Evolutionary conservation across 2,113 vertebrate genomes (phyloP).

Genomic region (Phaethon lepturus): DNA sequence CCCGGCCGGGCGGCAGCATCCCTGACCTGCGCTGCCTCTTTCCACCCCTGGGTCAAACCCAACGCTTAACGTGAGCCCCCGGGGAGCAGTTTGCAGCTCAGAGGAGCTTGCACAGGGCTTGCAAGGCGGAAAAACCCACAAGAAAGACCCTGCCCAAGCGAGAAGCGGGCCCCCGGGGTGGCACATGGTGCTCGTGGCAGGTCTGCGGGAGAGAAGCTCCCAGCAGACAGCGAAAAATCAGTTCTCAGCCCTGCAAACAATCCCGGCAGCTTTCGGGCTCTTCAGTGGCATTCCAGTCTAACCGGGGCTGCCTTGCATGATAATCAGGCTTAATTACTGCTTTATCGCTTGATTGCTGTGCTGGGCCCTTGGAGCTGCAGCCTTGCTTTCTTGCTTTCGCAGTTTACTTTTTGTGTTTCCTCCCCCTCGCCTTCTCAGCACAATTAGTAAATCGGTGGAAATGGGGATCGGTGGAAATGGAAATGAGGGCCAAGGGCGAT

Average conservation of each 20-base stretch:
- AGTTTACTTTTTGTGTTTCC: conserved; percentile 71
- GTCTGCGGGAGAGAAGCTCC: conserved; percentile 56
- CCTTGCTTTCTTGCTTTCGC: conserved; percentile 61
- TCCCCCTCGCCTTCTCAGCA: conserved; percentile 37
- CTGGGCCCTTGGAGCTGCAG: conserved; percentile 71
- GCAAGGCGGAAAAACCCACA: not conserved
- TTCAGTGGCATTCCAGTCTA: conserved; percentile 77
- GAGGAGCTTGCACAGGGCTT: not conserved
- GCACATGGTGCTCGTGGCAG: conserved; percentile 16
- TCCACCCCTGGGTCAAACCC: not conserved
- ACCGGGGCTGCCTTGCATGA: conserved; percentile 78
- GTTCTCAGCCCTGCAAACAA: conserved; percentile 71
- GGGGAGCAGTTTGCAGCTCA: not conserved
- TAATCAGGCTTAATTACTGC: conserved; percentile 81
- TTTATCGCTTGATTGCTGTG: conserved; percentile 76
- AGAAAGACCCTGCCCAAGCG: not conserved
- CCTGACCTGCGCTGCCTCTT: not conserved
- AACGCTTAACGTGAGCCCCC: not conserved
- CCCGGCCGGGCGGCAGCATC: not conserved
- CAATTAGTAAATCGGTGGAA: conserved; percentile 57
- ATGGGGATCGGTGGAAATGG: conserved; percentile 41
- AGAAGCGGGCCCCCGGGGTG: not conserved
- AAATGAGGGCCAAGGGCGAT: not conserved
- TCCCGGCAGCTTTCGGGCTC: conserved; percentile 72
- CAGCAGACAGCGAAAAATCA: conserved; percentile 76